phyloP scores from a whole-genome alignment of 2,797 vertebrate species.

The Emys orbicularis region DNA sequence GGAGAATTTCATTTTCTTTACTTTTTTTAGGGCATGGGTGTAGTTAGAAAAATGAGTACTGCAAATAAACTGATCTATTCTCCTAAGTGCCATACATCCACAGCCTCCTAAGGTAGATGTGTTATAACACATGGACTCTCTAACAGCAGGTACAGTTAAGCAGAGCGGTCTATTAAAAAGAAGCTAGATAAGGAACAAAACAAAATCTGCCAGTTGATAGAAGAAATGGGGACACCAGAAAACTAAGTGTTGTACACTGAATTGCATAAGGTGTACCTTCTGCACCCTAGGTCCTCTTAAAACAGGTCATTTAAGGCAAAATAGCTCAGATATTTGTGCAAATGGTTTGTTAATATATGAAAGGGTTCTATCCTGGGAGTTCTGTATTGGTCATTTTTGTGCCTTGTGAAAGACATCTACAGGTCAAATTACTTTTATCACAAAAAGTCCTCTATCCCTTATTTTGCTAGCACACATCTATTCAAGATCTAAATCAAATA shows the following conservation, averaged over 20 bases:
- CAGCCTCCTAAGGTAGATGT: not conserved
- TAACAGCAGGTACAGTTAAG: not conserved
- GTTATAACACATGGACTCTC: not conserved
- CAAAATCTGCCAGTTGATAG: not conserved
- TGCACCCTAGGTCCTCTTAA: not conserved
- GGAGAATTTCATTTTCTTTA: not conserved
- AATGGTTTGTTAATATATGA: rapidly evolving
- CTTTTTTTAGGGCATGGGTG: not conserved
- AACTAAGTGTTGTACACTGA: not conserved
- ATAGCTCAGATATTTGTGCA: not conserved
- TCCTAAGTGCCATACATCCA: not conserved
- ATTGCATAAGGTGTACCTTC: not conserved
- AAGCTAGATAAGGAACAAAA: not conserved
- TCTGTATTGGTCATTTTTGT: rapidly evolving
- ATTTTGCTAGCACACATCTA: rapidly evolving
- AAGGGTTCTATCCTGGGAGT: not conserved
- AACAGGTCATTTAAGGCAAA: not conserved
- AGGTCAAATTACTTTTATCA: not conserved
- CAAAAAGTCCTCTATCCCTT: too few species aligned
- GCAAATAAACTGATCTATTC: not conserved
- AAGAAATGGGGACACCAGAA: not conserved
- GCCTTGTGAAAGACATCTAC: constrained; percentile 22
- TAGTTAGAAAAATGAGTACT: not conserved
- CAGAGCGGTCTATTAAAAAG: not conserved
- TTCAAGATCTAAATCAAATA: not conserved